Evolutionary conservation across 2,113 vertebrate genomes (phyloP), one percentile per base, ranked within the genome.

Genomic region (Fulica atra): DNA sequence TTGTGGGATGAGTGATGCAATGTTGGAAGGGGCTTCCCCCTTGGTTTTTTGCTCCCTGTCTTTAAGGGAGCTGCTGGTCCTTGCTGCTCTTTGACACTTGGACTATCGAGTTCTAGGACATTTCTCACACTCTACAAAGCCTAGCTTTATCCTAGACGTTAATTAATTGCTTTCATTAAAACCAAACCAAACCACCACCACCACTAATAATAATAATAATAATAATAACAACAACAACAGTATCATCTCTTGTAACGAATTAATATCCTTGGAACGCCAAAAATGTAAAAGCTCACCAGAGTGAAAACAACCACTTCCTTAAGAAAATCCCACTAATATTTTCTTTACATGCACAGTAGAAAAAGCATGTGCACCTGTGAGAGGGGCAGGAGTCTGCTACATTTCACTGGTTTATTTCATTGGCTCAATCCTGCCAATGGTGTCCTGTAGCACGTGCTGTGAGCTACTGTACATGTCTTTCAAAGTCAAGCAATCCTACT

Each of bases 401-500:
- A 5, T 78, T 35, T 70, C 77, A n/a, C n/a, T 59, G 6, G 23
- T 83, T 33, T 61, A 6, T 51, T 83, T 91, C 61, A 85, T 68
- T 90, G 60, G 13, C 48, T 90, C 54, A n/a, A 81, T 90, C 11
- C 24, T 88, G 31, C 16, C 81, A 60, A 10, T 65, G 69, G 24
- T 71, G 54, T 78, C 29, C 42, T 71, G 56, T 28, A 70, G 36
- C 48, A 44, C 25, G 13, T 84, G 46, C 46, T 72, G 9, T 48
- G 38, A 80, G 46, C 71, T 78, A 64, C 54, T 23, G 51, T 38
- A 81, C 29, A 23, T 35, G 29, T 69, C 93, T 86, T 89, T 54
- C 81, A 88, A 87, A 93, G 60, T 74, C 70, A 84, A 79, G 71
- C 29, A 90, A 85, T 66, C 88, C 56, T 51, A 51, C 86, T 95